phyloP scores from a whole-genome alignment of 2,797 vertebrate species.

The Argya squamiceps region DNA sequence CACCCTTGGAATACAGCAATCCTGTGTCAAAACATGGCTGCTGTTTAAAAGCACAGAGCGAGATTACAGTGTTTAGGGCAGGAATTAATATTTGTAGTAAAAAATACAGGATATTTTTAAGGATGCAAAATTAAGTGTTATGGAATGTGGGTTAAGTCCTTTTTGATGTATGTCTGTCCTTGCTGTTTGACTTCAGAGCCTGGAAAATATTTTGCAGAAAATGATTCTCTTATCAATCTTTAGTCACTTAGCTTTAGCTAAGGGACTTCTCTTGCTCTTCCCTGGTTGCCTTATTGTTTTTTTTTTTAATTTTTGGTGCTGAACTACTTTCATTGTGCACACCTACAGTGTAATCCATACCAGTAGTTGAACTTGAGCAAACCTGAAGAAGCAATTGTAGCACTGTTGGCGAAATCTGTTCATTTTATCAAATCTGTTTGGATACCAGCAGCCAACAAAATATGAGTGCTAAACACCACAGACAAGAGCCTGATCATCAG shows the following conservation, averaged over 20 bases:
- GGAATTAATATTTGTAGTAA: neutral
- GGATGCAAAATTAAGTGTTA: neutral
- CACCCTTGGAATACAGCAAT: neutral
- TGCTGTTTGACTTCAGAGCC: neutral
- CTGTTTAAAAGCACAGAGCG: neutral
- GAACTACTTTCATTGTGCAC: neutral
- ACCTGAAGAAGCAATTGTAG: neutral
- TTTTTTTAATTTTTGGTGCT: neutral
- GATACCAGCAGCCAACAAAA: neutral
- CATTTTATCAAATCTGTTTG: neutral
- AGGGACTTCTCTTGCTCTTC: neutral
- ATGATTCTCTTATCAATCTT: neutral
- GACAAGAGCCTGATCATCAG: neutral
- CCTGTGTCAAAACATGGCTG: slow-evolving; percentile 30
- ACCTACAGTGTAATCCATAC: neutral
- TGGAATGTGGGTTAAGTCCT: neutral
- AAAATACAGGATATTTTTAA: neutral
- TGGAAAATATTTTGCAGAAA: neutral
- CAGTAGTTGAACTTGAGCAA: neutral
- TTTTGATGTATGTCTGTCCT: neutral
- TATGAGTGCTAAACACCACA: neutral
- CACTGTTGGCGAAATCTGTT: neutral
- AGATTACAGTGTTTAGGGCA: neutral
- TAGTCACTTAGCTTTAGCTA: neutral
- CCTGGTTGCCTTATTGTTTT: neutral